Conservation (phyloP, 2,113 vertebrate species). For the Myxocyprinus asiaticus region DNA sequence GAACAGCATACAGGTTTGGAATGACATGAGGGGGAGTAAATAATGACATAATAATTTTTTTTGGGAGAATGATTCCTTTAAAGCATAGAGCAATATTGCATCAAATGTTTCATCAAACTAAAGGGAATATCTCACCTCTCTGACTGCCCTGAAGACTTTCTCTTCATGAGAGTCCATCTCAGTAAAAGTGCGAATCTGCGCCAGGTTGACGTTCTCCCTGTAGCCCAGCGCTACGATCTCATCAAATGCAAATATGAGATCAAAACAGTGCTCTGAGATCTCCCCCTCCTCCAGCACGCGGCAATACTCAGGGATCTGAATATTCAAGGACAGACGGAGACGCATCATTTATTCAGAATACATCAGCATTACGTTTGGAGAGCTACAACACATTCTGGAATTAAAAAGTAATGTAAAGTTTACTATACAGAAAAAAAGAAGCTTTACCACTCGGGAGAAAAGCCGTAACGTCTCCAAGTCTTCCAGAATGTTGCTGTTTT, state of each 20-base stretch:
- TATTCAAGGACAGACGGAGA: not conserved
- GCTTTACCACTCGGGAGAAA: constrained; percentile 93
- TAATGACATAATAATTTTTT: too few species aligned
- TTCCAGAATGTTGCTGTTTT: constrained; percentile 99
- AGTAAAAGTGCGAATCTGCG: constrained; percentile 97
- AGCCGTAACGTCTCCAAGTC: constrained; percentile 95
- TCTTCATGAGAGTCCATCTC: constrained; percentile 99
- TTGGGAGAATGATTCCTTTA: too few species aligned
- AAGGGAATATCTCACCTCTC: constrained; percentile 82
- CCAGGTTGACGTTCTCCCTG: constrained; percentile 95
- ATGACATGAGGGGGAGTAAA: too few species aligned
- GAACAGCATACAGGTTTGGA: too few species aligned
- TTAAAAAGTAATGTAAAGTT: not conserved
- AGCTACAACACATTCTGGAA: too few species aligned
- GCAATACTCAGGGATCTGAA: constrained; percentile 95
- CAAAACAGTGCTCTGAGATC: constrained; percentile 97
- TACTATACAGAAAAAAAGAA: not conserved
- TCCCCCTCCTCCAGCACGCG: constrained; percentile 94
- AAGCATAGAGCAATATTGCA: not conserved
- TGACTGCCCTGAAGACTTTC: constrained; percentile 95
- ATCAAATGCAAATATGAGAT: constrained; percentile 98
- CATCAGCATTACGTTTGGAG: too few species aligned
- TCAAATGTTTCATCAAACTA: not conserved
- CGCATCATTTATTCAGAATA: not conserved
- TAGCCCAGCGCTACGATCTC: constrained; percentile 98